phyloP scores from a whole-genome alignment of 1,140 invertebrate species.

The Penaeus indicus region DNA sequence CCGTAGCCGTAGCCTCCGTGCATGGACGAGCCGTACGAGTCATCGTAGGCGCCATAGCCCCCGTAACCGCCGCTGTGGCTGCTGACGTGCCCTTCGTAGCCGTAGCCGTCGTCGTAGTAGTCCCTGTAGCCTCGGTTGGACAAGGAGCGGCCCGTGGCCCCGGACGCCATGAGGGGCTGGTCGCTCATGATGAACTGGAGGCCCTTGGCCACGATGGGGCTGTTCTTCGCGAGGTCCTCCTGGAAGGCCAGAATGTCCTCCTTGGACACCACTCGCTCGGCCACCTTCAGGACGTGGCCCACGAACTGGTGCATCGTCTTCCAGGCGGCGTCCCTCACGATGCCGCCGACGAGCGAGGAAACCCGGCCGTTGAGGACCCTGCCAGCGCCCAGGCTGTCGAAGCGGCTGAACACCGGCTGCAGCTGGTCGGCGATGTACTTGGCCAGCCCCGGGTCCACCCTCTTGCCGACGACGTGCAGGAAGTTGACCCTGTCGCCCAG shows the following conservation, averaged over 20 bases:
- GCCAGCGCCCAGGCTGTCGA: slow-evolving; percentile 18
- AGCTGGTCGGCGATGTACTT: slow-evolving; percentile 36
- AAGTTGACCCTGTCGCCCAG: slow-evolving; percentile 46
- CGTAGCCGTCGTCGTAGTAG: slow-evolving; percentile 30
- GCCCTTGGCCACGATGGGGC: slow-evolving; percentile 48
- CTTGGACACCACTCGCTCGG: slow-evolving; percentile 22
- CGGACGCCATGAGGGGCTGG: neutral
- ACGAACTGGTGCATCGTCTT: slow-evolving; percentile 52
- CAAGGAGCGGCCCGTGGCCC: slow-evolving; percentile 26
- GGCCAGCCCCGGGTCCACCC: slow-evolving; percentile 40
- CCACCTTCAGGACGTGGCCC: slow-evolving; percentile 45
- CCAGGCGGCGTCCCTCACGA: slow-evolving; percentile 42
- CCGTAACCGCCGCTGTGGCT: slow-evolving; percentile 25
- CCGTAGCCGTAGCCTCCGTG: slow-evolving; percentile 24
- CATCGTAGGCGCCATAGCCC: slow-evolving; percentile 6
- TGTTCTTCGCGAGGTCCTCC: slow-evolving; percentile 33
- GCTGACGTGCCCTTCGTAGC: neutral
- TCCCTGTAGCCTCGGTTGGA: neutral
- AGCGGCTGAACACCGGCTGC: slow-evolving; percentile 34
- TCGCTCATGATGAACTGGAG: slow-evolving; percentile 39
- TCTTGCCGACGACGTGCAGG: slow-evolving; percentile 41
- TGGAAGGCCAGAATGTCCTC: slow-evolving; percentile 38
- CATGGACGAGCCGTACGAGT: neutral
- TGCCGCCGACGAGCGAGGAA: neutral
- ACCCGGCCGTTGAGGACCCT: slow-evolving; percentile 13